Conservation (phyloP, 1,140 invertebrate species). For the Drosophila trapezifrons region DNA sequence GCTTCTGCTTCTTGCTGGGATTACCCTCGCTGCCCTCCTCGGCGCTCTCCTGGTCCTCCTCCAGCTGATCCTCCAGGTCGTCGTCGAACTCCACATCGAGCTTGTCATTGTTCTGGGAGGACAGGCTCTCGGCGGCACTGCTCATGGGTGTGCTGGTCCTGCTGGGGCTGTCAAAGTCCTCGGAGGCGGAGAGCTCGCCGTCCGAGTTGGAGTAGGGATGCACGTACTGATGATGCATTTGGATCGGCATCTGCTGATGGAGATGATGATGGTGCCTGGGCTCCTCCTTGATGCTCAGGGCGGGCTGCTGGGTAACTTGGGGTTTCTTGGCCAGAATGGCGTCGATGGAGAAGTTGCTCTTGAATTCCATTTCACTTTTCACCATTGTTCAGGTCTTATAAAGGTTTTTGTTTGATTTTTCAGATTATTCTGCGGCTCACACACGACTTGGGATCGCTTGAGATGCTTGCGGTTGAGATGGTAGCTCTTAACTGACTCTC, state of each 20-base stretch:
- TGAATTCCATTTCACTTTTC: slow-evolving; percentile 83
- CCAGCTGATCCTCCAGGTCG: slow-evolving; percentile 62
- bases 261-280: slow-evolving; percentile 45
- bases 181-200: slow-evolving; percentile 71
- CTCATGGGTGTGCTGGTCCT: slow-evolving; percentile 81
- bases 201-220: slow-evolving; percentile 81
- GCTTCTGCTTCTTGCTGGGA: slow-evolving; percentile 79
- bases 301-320: slow-evolving; percentile 22
- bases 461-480: slow-evolving; percentile 48
- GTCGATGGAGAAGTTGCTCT: slow-evolving; percentile 90
- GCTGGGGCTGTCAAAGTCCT: slow-evolving; percentile 77
- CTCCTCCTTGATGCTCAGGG: slow-evolving; percentile 55
- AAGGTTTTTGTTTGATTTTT: slow-evolving; percentile 27
- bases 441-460: slow-evolving; percentile 46
- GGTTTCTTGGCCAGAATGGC: slow-evolving; percentile 86
- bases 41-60: slow-evolving; percentile 63
- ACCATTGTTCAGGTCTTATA: slow-evolving; percentile 65
- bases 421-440: slow-evolving; percentile 21
- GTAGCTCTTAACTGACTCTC: slow-evolving; percentile 72
- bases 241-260: slow-evolving; percentile 26
- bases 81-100: slow-evolving; percentile 74
- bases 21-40: slow-evolving; percentile 60
- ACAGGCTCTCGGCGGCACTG: slow-evolving; percentile 71
- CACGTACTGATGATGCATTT: slow-evolving; percentile 44
- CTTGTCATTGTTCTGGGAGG: slow-evolving; percentile 69